Percentiles rank a stretch among this genome's conserved stretches.
phyloP scores from a whole-genome alignment of 2,113 vertebrate species.

The Calidris pugnax region DNA sequence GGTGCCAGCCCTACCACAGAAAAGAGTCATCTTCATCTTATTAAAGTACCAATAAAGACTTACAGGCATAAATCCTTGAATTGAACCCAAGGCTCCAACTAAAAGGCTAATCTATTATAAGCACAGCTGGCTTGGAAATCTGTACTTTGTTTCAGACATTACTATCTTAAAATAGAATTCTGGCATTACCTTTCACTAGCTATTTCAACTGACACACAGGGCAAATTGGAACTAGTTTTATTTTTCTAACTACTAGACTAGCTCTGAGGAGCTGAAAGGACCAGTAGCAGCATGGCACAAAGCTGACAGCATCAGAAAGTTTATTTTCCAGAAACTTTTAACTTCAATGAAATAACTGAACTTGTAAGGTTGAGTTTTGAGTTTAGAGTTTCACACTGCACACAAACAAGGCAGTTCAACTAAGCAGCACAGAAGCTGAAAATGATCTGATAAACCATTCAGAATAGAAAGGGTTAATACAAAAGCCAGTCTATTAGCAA shows the following conservation, averaged over 20 bases:
- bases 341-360: not conserved
- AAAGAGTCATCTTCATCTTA: not conserved
- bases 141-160: constrained; percentile 8
- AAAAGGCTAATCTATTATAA: not conserved
- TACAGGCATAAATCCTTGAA: not conserved
- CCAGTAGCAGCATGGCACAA: not conserved
- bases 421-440: not conserved
- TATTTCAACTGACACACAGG: not conserved
- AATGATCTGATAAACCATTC: not conserved
- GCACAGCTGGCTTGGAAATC: not conserved
- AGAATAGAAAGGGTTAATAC: not conserved
- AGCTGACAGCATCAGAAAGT: not conserved
- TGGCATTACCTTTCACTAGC: not conserved
- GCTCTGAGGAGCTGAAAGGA: not conserved
- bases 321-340: not conserved
- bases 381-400: not conserved
- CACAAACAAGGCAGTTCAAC: not conserved
- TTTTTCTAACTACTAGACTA: constrained; percentile 21
- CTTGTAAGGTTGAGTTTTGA: not conserved
- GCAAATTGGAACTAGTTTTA: not conserved
- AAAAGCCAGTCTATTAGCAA: not conserved
- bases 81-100: not conserved
- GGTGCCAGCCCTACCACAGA: not conserved
- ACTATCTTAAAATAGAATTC: constrained; percentile 11
- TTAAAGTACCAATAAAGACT: not conserved